Percentiles rank a stretch among this genome's conserved stretches.
phyloP scores from a whole-genome alignment of 2,888 invertebrate genomes.

The Rhorus exstirpatorius region DNA sequence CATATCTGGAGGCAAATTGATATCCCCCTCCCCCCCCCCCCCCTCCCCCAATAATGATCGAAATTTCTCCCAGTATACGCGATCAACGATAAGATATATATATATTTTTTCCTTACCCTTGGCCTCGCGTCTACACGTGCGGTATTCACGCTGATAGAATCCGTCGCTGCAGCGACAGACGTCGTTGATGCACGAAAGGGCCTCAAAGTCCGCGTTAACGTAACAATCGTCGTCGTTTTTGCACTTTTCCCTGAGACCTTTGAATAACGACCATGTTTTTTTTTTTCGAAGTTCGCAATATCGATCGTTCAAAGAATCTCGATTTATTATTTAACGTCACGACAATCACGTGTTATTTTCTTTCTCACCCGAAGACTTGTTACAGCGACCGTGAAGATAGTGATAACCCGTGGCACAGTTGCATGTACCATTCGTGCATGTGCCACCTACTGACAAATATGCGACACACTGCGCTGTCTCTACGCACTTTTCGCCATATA shows the following conservation, averaged over 20 bases:
- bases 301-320: conserved; percentile 5
- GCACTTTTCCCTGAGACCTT: conserved; percentile 78
- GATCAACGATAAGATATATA: not conserved
- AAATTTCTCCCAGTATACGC: not conserved
- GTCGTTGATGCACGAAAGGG: conserved; percentile 74
- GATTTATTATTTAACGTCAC: conserved; percentile 11
- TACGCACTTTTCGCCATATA: conserved; percentile 73
- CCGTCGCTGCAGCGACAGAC: conserved; percentile 78
- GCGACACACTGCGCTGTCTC: conserved; percentile 78
- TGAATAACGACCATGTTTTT: not conserved
- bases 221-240: conserved; percentile 78
- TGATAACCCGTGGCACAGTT: conserved; percentile 77
- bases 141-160: conserved; percentile 82
- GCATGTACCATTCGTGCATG: conserved; percentile 74
- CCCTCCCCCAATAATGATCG: no score
- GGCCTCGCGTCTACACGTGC: conserved; percentile 78
- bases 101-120: conserved; percentile 64
- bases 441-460: conserved; percentile 75
- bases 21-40: no score
- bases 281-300: not conserved
- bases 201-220: conserved; percentile 77
- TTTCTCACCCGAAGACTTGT: conserved; percentile 75
- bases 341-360: not conserved
- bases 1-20: not conserved
- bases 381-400: conserved; percentile 79